Evolutionary conservation across 1,140 invertebrate species (phyloP), one percentile per base, ranked within the genome.

Genomic region (Caenorhabditis tropicalis): DNA sequence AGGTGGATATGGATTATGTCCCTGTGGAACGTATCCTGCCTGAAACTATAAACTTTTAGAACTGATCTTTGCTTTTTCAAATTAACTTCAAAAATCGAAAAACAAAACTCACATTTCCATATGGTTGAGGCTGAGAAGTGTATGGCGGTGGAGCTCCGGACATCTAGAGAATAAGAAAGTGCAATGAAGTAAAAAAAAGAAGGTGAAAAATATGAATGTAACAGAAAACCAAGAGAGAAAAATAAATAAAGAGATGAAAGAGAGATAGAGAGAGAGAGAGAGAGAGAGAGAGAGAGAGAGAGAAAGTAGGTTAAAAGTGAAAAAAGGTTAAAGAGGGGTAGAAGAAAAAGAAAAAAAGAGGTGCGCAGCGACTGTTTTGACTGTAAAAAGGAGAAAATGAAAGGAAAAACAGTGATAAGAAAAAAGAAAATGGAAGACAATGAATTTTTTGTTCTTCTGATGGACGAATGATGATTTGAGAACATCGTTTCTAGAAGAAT

Each of bases 131-230:
- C 19, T 82, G 82, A 46, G 56, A 6, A 19, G 56, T 65, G 58
- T 82, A 82, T 46, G 82, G 82, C n/a, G 82, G 82, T 46, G 82
- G 82, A 48, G 82, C 56, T 36, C 43, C 36, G 9, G 82, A 82
- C 82, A 82, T 82, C 7, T 27, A 43, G 9, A n/a, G 27, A 19
- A 19, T n/a, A 46, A 21, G 6, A 15, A 48, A 58, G n/a, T 24
- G n/a, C 7, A 21, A 56, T 6, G 10, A 56, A 7, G 21, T 0
- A 5, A 27, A 5, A 12, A 56, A 27, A 27, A 24, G 5, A 56
- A 56, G n/a, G n/a, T n/a, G n/a, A n/a, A 56, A 27, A 56, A 56
- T 27, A 56, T 56, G 10, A n/a, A 56, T 56, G 53, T 56, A 56
- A 56, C 53, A 24, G 21, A 56, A 56, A 56, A 56, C 53, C 21